Conservation (phyloP, 2,888 invertebrate genomes). For the Tryphoninae sp. region DNA sequence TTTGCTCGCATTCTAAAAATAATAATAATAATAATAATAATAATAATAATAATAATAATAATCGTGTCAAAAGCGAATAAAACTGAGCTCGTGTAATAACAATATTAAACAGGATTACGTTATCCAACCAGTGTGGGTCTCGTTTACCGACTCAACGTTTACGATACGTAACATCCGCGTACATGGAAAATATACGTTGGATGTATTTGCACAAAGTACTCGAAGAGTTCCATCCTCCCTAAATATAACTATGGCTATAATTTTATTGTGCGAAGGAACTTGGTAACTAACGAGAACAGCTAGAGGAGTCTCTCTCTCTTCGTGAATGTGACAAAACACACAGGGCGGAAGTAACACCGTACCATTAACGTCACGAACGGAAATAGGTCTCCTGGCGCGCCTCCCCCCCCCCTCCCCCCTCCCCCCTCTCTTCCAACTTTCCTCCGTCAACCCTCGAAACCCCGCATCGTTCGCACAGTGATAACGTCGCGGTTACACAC, state of each 20-base stretch:
- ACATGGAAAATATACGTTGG: neutral
- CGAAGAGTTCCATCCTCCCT: neutral
- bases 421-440: neutral
- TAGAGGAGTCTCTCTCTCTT: constrained; percentile 6
- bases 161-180: constrained; percentile 7
- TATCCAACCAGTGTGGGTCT: neutral
- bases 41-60: no score
- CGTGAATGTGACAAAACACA: constrained; percentile 64
- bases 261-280: constrained; percentile 35
- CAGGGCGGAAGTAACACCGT: constrained; percentile 66
- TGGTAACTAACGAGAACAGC: neutral
- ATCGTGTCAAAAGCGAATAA: neutral
- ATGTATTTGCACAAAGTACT: neutral
- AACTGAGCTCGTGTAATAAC: neutral
- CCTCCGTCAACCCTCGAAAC: no score
- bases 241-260: constrained; percentile 12
- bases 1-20: no score
- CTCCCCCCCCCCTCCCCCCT: no score
- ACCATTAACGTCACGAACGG: constrained; percentile 69
- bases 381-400: constrained; percentile 57
- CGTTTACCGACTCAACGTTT: neutral
- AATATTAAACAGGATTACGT: neutral
- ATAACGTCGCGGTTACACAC: neutral
- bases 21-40: no score
- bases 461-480: neutral